Evolutionary conservation across 2,113 vertebrate genomes (phyloP), one percentile per base, ranked within the genome.

Genomic region (Paedocypris sp.): DNA sequence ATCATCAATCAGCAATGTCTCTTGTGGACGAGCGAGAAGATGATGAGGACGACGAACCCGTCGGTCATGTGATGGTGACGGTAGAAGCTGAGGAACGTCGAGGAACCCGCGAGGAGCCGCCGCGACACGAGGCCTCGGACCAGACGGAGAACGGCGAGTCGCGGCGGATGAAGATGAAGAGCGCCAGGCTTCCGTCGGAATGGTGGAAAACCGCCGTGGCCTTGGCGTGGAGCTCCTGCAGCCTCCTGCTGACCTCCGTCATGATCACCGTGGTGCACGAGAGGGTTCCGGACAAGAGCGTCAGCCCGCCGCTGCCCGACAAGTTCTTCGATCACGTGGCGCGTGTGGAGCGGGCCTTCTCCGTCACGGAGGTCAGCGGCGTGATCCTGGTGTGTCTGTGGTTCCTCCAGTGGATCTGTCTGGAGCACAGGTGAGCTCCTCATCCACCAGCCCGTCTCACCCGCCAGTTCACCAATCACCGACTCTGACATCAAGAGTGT

Each of bases 121-220:
- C n/a, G n/a, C n/a, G n/a, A n/a, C n/a, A n/a, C n/a, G n/a, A 3
- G 18, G 25, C 25, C 22, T 26, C 50, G 12, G 16, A 9, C 15
- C 8, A 35, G 80, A 79, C 81, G 79, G 75, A 38, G 1, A 10
- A 7, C 18, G 13, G 31, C 8, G 39, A 51, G 5, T 11, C n/a
- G 1, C 69, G 78, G 62, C 51, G 39, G 83, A 83, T 77, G 19
- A 85, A 89, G 4, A 59, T 83, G 0, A 81, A 75, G 46, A 80
- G 3, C 4, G 8, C 77, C 59, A 87, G 72, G 53, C 84, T 88
- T 43, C 89, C 89, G 51, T 57, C 82, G 2, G 90, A 91, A 53
- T 92, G 90, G 90, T 91, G 89, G 89, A 92, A 91, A 71, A 92
- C 90, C 0, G 88, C 86, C 58, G 71, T 91, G 42, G 85, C 86